phyloP scores from a whole-genome alignment of 2,888 invertebrate species.

The Chirona hameri region DNA sequence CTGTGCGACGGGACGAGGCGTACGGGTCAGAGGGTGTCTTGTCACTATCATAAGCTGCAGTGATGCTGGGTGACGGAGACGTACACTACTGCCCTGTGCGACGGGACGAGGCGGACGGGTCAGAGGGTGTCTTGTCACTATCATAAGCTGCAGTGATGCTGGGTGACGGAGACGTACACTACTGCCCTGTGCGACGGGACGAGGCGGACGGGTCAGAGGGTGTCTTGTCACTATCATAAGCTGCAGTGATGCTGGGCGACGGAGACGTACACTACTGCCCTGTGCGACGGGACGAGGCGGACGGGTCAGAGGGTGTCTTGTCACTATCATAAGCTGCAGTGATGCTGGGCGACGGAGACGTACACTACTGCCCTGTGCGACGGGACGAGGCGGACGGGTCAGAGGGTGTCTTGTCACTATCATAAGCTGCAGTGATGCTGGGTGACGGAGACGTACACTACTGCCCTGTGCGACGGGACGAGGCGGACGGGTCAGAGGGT shows the following conservation, averaged over 20 bases:
- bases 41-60: no score
- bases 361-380: constrained; percentile 38
- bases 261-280: no score
- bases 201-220: neutral
- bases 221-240: neutral
- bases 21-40: neutral
- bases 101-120: neutral
- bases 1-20: constrained; percentile 31
- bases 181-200: constrained; percentile 36
- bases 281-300: constrained; percentile 26
- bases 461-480: constrained; percentile 35
- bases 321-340: no score
- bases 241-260: no score
- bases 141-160: no score
- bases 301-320: neutral
- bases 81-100: constrained; percentile 39
- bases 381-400: neutral
- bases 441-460: no score
- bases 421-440: no score
- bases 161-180: no score
- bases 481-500: neutral
- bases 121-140: neutral
- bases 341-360: no score
- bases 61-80: no score
- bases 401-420: neutral